Evolutionary conservation across 2,113 vertebrate species (phyloP), one percentile per base, ranked within the genome.

Genomic region (Poeciliopsis turrubarensis): DNA sequence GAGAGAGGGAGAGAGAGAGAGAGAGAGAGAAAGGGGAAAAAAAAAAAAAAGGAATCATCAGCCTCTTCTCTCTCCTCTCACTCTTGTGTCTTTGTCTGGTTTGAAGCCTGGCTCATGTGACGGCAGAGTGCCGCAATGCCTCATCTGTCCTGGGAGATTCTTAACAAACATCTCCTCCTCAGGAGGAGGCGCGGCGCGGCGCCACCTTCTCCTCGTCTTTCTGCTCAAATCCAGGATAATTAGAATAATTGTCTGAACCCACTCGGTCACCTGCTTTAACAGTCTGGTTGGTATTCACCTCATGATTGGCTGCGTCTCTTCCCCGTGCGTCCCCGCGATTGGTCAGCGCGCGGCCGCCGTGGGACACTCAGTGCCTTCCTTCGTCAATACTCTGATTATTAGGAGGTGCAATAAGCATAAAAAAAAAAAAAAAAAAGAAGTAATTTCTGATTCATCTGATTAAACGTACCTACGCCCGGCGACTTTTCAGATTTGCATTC

Each of bases 91-190:
- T 92, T 92, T 92, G 90, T 92, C 89, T 92, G 88, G 86, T 87
- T 89, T 86, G 89, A 83, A 85, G 88, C 82, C 88, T 47, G 60
- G 83, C 89, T 90, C 83, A 11, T 88, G 88, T 87, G 89, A 91
- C 78, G 80, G 82, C 89, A 92, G 82, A 83, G 85, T 92, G 90
- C 92, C 87, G 91, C 91, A 92, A 89, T 89, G 92, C 89, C 89
- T 90, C 83, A 86, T 84, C 90, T 86, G 90, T 90, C 88, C 88
- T 88, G 87, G 74, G 87, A 91, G 88, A 90, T 84, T 83, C 81
- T 90, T 90, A 86, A 89, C 88, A 88, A 88, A 91, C 89, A 86
- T 87, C 85, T 81, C 78, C 69, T 85, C 80, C 72, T 79, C 72
- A 70, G 75, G 69, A 86, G 44, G 44, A 41, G 39, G 39, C 3